phyloP scores from a whole-genome alignment of 2,888 invertebrate species.

The Aphidius colemani region DNA sequence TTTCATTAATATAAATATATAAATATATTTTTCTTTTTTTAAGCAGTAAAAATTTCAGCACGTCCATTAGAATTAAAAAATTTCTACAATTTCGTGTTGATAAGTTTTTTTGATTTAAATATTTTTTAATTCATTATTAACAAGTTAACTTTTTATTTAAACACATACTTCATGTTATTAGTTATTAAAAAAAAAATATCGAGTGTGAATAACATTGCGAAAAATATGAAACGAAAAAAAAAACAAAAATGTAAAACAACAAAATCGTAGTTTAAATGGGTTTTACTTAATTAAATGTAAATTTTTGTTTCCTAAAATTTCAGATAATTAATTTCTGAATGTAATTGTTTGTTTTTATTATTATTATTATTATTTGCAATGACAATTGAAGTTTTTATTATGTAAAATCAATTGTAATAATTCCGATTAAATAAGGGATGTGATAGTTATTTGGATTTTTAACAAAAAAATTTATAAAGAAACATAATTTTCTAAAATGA shows the following conservation, averaged over 20 bases:
- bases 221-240: slow-evolving; percentile 1
- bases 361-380: too few relatives aligned
- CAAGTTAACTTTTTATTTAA: background rate
- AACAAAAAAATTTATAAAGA: too few relatives aligned
- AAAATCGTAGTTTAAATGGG: slow-evolving; percentile 6
- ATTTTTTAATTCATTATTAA: background rate
- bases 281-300: slow-evolving; percentile 19
- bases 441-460: too few relatives aligned
- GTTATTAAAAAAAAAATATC: background rate
- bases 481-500: too few relatives aligned
- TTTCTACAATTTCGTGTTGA: background rate
- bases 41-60: background rate
- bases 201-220: too few relatives aligned
- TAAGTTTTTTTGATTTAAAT: slow-evolving; percentile 11
- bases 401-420: too few relatives aligned
- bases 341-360: too few relatives aligned
- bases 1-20: slow-evolving; percentile 13
- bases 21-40: background rate
- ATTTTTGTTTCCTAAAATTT: slow-evolving; percentile 4
- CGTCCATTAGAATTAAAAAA: slow-evolving; percentile 1
- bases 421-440: too few relatives aligned
- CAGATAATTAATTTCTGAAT: too few relatives aligned
- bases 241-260: background rate
- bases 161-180: slow-evolving; percentile 1
- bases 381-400: too few relatives aligned